Conservation (phyloP, 2,888 invertebrate genomes). For the Diaphora mendica region DNA sequence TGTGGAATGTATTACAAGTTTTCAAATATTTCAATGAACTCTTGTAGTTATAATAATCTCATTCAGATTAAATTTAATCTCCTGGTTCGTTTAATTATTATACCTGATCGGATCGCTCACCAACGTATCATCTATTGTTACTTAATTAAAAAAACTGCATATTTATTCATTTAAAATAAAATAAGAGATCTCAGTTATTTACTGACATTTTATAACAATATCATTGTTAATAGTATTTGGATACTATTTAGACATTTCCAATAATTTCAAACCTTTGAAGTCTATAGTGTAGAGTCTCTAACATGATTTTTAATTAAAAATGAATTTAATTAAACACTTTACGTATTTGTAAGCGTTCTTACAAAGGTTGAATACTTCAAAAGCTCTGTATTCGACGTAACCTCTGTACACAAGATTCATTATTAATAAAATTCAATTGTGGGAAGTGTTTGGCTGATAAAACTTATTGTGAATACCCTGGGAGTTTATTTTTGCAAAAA, state of each 20-base stretch:
- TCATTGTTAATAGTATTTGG: neutral
- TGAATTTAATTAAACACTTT: neutral
- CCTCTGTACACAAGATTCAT: neutral
- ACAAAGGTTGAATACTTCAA: neutral
- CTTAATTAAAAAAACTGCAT: neutral
- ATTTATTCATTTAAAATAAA: neutral
- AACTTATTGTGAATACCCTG: neutral
- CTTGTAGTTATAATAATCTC: neutral
- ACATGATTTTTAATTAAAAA: neutral
- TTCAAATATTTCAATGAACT: neutral
- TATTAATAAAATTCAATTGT: neutral
- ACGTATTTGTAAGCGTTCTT: neutral
- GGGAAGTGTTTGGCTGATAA: neutral
- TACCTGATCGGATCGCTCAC: neutral
- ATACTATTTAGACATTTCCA: neutral
- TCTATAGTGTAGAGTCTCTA: neutral
- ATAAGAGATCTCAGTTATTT: neutral
- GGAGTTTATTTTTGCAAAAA: no score
- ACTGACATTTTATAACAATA: neutral
- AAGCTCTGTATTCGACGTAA: neutral
- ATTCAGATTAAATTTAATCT: neutral
- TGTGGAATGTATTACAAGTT: neutral
- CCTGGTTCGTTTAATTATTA: neutral
- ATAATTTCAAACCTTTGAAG: neutral
- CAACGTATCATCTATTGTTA: neutral